Evolutionary conservation across 2,797 vertebrate genomes (phyloP).

Genomic region (Sebastes taczanowskii): DNA sequence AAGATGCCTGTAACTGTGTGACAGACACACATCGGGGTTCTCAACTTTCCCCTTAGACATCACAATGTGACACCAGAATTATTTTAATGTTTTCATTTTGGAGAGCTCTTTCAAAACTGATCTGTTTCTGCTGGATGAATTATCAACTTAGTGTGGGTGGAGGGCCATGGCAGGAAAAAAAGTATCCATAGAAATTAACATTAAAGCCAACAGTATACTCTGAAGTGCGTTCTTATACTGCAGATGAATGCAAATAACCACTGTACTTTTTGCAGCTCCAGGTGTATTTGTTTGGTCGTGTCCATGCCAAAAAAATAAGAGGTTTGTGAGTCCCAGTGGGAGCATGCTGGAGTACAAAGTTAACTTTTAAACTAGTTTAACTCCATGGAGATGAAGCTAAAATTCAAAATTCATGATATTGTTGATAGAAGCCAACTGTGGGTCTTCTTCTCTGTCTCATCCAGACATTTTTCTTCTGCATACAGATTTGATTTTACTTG

Average conservation of each 20-base stretch:
- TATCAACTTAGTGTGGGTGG: conserved; percentile 6
- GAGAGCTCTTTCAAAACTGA: neutral
- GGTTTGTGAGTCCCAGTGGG: neutral
- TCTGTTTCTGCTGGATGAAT: conserved; percentile 3
- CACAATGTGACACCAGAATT: neutral
- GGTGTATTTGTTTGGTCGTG: conserved; percentile 25
- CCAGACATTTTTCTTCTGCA: neutral
- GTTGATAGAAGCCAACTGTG: conserved; percentile 2
- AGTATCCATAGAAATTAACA: neutral
- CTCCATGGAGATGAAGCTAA: neutral
- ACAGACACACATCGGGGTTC: neutral
- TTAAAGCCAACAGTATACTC: neutral
- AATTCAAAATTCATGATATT: conserved; percentile 3
- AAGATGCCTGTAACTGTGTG: neutral
- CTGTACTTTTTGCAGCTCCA: neutral
- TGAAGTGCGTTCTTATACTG: neutral
- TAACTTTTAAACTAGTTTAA: conserved; percentile 3
- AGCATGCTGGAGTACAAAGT: neutral
- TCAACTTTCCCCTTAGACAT: neutral
- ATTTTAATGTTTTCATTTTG: neutral
- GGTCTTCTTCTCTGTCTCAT: conserved; percentile 1
- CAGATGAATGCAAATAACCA: neutral
- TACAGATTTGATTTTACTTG: conserved; percentile 37
- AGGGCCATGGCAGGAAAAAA: conserved; percentile 1
- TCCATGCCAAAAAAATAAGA: neutral